These are phyloP conservation scores for Vidua chalybeata DNA, from an alignment of 2,113 vertebrate species.

Conservation along the genomic window DNA sequence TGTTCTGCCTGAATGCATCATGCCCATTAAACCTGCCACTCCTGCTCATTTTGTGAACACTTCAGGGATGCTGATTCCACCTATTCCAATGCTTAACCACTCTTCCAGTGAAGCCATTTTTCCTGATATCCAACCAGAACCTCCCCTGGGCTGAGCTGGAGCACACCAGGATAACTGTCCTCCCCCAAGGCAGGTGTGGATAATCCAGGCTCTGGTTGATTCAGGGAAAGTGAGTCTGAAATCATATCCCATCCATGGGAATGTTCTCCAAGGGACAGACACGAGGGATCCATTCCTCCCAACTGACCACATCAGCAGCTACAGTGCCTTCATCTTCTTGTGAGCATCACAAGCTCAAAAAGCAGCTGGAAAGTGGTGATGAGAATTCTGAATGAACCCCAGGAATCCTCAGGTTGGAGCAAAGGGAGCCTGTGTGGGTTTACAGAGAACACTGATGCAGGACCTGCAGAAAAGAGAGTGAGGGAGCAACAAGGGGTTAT, in stretches of 20 bases:
- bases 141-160: background rate
- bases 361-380: background rate
- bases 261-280: background rate
- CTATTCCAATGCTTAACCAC: background rate
- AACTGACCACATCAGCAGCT: background rate
- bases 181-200: background rate
- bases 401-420: background rate
- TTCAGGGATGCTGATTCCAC: background rate
- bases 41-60: background rate
- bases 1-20: background rate
- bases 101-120: background rate
- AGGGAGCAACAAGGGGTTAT: background rate
- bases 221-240: background rate
- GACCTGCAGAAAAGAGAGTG: background rate
- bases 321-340: background rate
- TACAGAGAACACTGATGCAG: background rate
- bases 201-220: background rate
- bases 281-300: background rate
- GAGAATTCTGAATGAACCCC: background rate
- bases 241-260: background rate
- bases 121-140: background rate
- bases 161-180: background rate
- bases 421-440: background rate
- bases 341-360: background rate
- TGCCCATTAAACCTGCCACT: background rate